Conservation (phyloP, 2,888 invertebrate species). For the Helicoverpa assulta region DNA sequence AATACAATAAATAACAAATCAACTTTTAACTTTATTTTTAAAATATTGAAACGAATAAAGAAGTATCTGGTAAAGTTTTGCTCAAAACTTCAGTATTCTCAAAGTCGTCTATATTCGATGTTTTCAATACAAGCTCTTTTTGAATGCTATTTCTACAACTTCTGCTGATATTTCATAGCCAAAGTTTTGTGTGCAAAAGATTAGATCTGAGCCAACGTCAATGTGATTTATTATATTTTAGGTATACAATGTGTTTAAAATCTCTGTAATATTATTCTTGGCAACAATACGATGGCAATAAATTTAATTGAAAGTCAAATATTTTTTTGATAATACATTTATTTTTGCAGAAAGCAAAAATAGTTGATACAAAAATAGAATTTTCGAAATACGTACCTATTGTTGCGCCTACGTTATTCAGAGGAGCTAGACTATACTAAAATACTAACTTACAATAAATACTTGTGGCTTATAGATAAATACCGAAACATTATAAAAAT, state of each 20-base stretch:
- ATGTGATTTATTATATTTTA: slow-evolving; percentile 70
- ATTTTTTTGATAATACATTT: not conserved
- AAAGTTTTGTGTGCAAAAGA: slow-evolving; percentile 74
- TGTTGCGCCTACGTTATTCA: too few species aligned
- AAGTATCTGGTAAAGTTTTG: slow-evolving; percentile 67
- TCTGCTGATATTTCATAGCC: slow-evolving; percentile 74
- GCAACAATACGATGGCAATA: slow-evolving; percentile 35
- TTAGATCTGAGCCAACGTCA: slow-evolving; percentile 68
- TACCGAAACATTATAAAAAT: too few species aligned
- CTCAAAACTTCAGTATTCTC: slow-evolving; percentile 70
- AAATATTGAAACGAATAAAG: slow-evolving; percentile 59
- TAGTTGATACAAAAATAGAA: not conserved
- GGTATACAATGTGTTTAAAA: slow-evolving; percentile 50
- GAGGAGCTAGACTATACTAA: too few species aligned
- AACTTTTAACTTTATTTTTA: slow-evolving; percentile 58
- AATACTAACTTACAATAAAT: too few species aligned
- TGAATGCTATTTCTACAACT: slow-evolving; percentile 76
- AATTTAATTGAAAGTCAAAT: not conserved
- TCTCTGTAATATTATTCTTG: slow-evolving; percentile 52
- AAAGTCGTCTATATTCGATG: slow-evolving; percentile 72
- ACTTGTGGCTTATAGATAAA: too few species aligned
- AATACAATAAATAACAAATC: slow-evolving; percentile 30
- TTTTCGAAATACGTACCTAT: not conserved
- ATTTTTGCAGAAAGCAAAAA: too few species aligned
- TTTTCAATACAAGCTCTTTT: slow-evolving; percentile 78